Base-by-base conservation (phyloP, 2,888 invertebrate species). In the Cyclophora punctaria region DNA sequence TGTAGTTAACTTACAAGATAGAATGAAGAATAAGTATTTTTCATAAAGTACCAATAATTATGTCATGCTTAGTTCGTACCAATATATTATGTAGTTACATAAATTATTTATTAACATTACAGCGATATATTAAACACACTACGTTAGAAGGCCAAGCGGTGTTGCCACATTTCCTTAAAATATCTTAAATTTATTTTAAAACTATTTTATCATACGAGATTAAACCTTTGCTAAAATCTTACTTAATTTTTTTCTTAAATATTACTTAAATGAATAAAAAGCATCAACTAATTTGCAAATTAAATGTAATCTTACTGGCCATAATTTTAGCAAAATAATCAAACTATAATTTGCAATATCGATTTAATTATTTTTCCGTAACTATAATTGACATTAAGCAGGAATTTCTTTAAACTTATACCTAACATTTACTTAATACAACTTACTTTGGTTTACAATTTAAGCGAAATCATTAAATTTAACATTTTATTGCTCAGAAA, bases 131-230 rank as follows among this genome's bases (percentile, higher is more conserved):
- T 71, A 66, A 67, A 70, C 78, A 80, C 75, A 84, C 86, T 84
- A 83, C 78, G 65, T 73, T 77, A 84, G 79, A 82, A 88, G 88
- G 88, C 88, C 88, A 87, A 88, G 86, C 87, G 88, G 88, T 88
- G 87, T 87, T 88, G 87, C 88, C 88, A 88, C 72, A 79, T 80
- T 68, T 47, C 65, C 69, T 71, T 70, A 45, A 45, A 60, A 57
- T 58, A 58, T 50, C 60, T 64, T 67, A 70, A 52, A 52, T 57
- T 63, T 50, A 44, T 6, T 7, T 53, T 67, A 34, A 20, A 44
- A 34, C 34, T 37, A 37, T 37, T 37, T 20, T 20, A 20, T 20
- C 20, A 20, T 20, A 37, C 37, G 37, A 37, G 37, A 37, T 37
- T 37, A 37, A 37, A 37, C 7, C 45, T 20, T 20, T 37, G 0